These are phyloP conservation scores for Reticulitermes speratus DNA, from an alignment of 1,140 invertebrate species.

Conservation along the genomic window DNA sequence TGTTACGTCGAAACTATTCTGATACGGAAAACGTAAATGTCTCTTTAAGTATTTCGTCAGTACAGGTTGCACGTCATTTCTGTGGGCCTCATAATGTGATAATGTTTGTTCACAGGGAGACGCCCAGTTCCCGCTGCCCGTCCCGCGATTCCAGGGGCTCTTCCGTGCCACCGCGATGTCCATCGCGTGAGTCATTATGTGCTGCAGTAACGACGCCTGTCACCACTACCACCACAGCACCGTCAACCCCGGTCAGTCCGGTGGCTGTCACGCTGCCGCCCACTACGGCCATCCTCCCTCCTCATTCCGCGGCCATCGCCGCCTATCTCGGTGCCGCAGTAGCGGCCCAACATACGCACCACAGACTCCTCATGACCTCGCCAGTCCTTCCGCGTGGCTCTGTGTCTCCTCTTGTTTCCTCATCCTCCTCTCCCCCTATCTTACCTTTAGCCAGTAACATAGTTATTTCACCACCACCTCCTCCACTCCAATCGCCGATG, in stretches of 20 bases:
- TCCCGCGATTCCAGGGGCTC: conserved; percentile 72
- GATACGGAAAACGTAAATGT: too few species aligned
- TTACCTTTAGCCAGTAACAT: conserved; percentile 44
- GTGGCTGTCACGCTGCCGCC: conserved; percentile 49
- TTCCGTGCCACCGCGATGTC: conserved; percentile 60
- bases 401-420: conserved; percentile 60
- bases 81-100: too few species aligned
- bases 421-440: conserved; percentile 57
- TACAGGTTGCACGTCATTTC: too few species aligned
- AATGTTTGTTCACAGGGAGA: conserved; percentile 57
- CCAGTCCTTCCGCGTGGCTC: conserved; percentile 52
- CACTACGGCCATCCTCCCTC: conserved; percentile 46
- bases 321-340: conserved; percentile 69
- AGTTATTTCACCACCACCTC: conserved; percentile 44
- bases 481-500: conserved; percentile 50
- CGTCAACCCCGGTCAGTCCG: conserved; percentile 46
- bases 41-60: too few species aligned
- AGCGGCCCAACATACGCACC: conserved; percentile 64
- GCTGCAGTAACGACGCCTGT: conserved; percentile 43
- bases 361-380: conserved; percentile 71
- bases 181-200: conserved; percentile 66
- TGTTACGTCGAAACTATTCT: too few species aligned
- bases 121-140: conserved; percentile 71
- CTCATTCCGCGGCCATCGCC: conserved; percentile 74
- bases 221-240: conserved; percentile 33